Evolutionary conservation across 1,140 invertebrate genomes (phyloP), one percentile per base, ranked within the genome.

Genomic region (Maconellicoccus hirsutus): DNA sequence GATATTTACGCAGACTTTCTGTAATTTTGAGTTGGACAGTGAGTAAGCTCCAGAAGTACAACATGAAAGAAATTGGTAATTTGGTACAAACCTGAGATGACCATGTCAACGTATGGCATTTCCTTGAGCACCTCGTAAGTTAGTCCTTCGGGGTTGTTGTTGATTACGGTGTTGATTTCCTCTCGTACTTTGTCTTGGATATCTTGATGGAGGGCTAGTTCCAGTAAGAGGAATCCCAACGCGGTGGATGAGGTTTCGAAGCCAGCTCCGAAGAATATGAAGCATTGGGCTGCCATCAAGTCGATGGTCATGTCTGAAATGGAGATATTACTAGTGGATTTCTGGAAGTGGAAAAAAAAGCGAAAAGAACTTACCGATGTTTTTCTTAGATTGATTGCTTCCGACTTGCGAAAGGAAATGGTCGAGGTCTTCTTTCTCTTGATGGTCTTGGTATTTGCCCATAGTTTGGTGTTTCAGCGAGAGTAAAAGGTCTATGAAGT

Each of bases 1-100:
- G 83, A 74, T 86, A 84, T 74, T 82, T 80, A 1, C 86, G 78
- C 26, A 88, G 76, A 1, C 85, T 86, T 79, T 86, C 81, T 81
- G 72, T 29, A 38, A 38, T 7, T n/a, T n/a, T n/a, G 29, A 8
- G n/a, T 52, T 74, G 78, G 59, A 61, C 72, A 70, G 33, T 70
- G 25, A 52, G 10, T 12, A 23, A 21, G 8, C 39, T 10, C 19
- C 16, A n/a, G n/a, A n/a, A 7, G 16, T 21, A 26, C 22, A 21
- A 71, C 8, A 26, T 38, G 33, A 38, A 38, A 52, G 3, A 19
- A 14, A 52, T 52, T 52, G 2, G n/a, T 16, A 8, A 8, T 3
- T 52, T 3, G 42, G n/a, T 52, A 52, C 42, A 19, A 52, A 52
- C 77, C 77, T 42, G 74, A 70, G 22, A 78, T 71, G 0, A 79